Evolutionary conservation across 1,140 invertebrate genomes (phyloP).

Genomic region (Drosophila cardini): DNA sequence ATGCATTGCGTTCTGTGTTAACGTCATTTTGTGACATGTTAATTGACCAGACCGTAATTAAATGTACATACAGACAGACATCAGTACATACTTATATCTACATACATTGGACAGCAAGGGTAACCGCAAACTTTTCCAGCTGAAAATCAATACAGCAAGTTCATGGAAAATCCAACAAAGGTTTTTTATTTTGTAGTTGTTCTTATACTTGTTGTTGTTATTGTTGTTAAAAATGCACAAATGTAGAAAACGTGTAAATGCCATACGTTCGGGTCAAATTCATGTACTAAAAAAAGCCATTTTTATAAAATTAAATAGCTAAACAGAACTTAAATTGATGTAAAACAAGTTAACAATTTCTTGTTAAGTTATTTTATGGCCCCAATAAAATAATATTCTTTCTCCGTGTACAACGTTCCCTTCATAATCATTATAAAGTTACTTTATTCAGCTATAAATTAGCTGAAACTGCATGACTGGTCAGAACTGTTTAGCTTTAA

Average conservation of each 20-base stretch:
- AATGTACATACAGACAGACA: conserved; percentile 20
- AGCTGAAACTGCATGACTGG: too few relatives aligned
- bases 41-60: conserved; percentile 23
- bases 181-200: neutral
- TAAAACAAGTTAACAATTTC: too few relatives aligned
- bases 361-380: too few relatives aligned
- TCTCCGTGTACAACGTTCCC: too few relatives aligned
- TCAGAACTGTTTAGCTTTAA: too few relatives aligned
- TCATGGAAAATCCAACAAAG: conserved; percentile 64
- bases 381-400: too few relatives aligned
- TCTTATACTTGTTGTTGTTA: too few relatives aligned
- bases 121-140: conserved; percentile 9
- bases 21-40: conserved; percentile 9
- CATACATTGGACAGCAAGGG: neutral
- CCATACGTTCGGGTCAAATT: neutral
- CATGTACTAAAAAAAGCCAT: too few relatives aligned
- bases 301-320: too few relatives aligned
- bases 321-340: too few relatives aligned
- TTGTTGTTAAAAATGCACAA: conserved; percentile 24
- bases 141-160: conserved; percentile 78
- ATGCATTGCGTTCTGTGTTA: conserved; percentile 2
- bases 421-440: too few relatives aligned
- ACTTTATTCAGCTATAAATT: too few relatives aligned
- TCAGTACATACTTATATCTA: neutral
- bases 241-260: conserved; percentile 46